Base-by-base conservation (phyloP, 2,888 invertebrate genomes). In the Cerceris ruficornis region DNA sequence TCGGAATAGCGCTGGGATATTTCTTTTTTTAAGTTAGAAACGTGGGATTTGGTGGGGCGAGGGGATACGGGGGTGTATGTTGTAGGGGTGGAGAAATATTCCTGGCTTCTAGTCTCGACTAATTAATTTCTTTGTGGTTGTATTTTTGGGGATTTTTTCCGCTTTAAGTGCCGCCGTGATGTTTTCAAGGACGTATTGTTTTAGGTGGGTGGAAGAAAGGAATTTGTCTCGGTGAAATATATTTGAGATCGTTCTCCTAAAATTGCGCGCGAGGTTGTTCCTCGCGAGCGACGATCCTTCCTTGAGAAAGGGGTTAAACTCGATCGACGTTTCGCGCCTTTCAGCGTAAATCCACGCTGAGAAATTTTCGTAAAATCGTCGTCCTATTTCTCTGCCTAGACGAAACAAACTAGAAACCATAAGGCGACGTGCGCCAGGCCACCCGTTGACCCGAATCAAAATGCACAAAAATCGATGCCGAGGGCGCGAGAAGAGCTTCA, bases 361-460 rank as follows among this genome's bases (percentile, higher is more conserved):
- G 57, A 80, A 74, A 80, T 74, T 54, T 69, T 28, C 61, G 64
- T 62, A 68, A 78, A 78, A 65, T 78, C 73, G 65, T 46, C 54
- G 59, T 79, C 72, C 65, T 57, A 66, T 74, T 66, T 79, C 58
- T 52, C 49, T 43, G 62, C 49, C 69, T 62, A 42, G 28, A 59
- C 52, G 79, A 69, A 74, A 80, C 80, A 80, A 74, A 79, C 74
- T 54, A 61, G 28, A 28, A 14, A 67, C 54, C 80, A 80, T 80
- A 74, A 69, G 55, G 15, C 55, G 66, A 15, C 46, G 61, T 55
- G 61, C 73, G 69, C 42, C 69, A 55, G 69, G 15, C 28, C 57
- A 52, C 69, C 28, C 69, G 69, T 57, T 69, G 62, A 54, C 62
- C 57, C 55, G 41, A 55, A 41, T 61, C 69, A 62, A 73, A 69